phyloP scores from a whole-genome alignment of 2,113 vertebrate species.

The Meleagris gallopavo region DNA sequence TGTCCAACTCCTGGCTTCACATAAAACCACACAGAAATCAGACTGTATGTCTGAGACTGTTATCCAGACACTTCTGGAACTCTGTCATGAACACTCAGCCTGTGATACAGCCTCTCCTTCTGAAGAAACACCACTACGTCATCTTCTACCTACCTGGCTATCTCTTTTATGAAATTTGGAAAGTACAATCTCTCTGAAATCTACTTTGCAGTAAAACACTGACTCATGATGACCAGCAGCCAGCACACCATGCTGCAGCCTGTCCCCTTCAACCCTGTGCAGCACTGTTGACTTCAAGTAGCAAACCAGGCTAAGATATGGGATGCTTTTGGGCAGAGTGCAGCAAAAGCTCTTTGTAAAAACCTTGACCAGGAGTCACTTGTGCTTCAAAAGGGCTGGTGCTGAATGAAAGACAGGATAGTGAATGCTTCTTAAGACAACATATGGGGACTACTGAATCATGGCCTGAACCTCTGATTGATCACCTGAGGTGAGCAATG shows the following conservation, averaged over 20 bases:
- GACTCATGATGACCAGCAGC: accelerated
- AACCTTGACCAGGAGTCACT: background rate
- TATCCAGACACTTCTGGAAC: too few relatives aligned
- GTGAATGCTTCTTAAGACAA: accelerated
- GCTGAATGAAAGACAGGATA: accelerated
- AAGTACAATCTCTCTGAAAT: accelerated
- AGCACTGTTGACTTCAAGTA: background rate
- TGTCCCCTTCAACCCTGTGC: accelerated
- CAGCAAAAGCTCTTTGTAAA: accelerated
- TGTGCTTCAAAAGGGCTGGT: accelerated
- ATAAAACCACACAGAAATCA: too few relatives aligned
- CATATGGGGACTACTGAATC: too few relatives aligned
- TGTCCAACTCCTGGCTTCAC: too few relatives aligned
- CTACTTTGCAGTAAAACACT: accelerated
- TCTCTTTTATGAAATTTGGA: background rate
- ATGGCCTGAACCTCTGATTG: too few relatives aligned
- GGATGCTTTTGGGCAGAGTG: background rate
- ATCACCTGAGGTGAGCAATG: too few relatives aligned
- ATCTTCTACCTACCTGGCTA: background rate
- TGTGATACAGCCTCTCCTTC: background rate
- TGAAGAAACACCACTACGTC: accelerated
- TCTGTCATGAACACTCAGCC: background rate
- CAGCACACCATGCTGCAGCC: background rate
- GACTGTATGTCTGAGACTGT: too few relatives aligned
- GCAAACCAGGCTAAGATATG: accelerated